A percentile compares a stretch with the other conserved stretches of the same genome.
Conservation (phyloP, 2,113 vertebrate species). For the Gymnarchus niloticus region DNA sequence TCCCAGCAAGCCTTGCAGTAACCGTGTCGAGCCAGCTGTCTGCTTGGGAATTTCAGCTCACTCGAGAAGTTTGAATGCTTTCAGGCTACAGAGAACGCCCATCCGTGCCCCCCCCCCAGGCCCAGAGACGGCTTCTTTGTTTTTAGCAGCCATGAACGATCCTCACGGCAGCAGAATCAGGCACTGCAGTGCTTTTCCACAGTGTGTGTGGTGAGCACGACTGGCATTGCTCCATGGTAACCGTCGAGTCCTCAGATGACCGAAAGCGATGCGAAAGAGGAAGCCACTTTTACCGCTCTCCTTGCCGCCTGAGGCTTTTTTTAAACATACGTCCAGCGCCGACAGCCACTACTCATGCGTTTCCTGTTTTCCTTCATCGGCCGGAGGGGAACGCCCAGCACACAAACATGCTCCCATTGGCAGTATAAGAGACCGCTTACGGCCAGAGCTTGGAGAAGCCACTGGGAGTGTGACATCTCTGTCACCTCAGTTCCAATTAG, state of each 20-base stretch:
- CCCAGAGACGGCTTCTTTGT: neutral
- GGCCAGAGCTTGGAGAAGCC: neutral
- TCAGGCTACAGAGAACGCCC: neutral
- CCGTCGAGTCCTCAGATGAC: slow-evolving; percentile 4
- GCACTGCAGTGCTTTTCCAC: neutral
- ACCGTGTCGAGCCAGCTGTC: neutral
- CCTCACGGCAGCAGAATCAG: neutral
- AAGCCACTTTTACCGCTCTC: neutral
- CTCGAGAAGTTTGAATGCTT: neutral
- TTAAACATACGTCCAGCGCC: neutral
- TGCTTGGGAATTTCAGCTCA: neutral
- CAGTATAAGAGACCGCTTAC: neutral
- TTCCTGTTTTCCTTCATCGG: slow-evolving; percentile 5
- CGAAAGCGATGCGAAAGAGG: neutral
- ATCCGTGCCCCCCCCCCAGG: too few relatives aligned
- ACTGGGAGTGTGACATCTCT: neutral
- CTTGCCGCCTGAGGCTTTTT: neutral
- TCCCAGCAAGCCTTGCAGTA: neutral
- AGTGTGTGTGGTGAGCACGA: neutral
- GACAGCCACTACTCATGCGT: neutral
- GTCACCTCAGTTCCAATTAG: neutral
- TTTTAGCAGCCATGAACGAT: neutral
- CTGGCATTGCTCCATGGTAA: neutral
- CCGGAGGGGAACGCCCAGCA: neutral
- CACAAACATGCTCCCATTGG: neutral